Conservation (phyloP, 2,888 invertebrate genomes). For the Chymomyza amoena region DNA sequence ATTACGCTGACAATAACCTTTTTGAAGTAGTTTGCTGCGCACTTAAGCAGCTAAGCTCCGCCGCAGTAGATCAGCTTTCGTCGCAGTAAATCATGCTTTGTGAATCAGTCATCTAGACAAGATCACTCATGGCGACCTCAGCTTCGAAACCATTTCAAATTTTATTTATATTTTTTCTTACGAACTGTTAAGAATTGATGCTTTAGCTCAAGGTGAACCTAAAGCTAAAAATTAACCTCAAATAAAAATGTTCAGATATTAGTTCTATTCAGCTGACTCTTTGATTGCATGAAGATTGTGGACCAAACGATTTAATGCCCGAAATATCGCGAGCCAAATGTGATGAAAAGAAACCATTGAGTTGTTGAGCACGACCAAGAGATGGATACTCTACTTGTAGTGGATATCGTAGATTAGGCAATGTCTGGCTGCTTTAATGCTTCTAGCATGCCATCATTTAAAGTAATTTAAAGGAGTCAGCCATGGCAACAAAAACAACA, state of each 20-base stretch:
- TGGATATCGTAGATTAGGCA: not conserved
- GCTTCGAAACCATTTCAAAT: not conserved
- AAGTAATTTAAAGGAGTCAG: conserved; percentile 72
- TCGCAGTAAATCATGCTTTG: conserved; percentile 46
- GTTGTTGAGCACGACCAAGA: conserved; percentile 16
- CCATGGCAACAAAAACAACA: conserved; percentile 25
- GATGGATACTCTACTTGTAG: no score
- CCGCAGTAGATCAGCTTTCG: conserved; percentile 37
- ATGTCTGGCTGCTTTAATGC: conserved; percentile 5
- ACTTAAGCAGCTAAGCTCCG: not conserved
- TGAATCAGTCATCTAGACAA: conserved; percentile 42
- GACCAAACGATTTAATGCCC: conserved; percentile 56
- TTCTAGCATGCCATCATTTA: conserved; percentile 65
- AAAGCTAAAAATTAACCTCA: not conserved
- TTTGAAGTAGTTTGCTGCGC: not conserved
- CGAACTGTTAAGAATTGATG: not conserved
- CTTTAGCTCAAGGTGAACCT: not conserved
- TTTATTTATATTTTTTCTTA: not conserved
- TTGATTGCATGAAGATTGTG: conserved; percentile 1
- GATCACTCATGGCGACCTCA: conserved; percentile 45
- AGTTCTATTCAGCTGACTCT: not conserved
- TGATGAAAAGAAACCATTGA: conserved; percentile 65
- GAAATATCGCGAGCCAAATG: conserved; percentile 53
- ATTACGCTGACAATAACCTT: not conserved
- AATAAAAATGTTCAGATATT: not conserved